These are phyloP conservation scores for Entosphenus tridentatus DNA, from an alignment of 2,113 vertebrate species.

Conservation along the genomic window DNA sequence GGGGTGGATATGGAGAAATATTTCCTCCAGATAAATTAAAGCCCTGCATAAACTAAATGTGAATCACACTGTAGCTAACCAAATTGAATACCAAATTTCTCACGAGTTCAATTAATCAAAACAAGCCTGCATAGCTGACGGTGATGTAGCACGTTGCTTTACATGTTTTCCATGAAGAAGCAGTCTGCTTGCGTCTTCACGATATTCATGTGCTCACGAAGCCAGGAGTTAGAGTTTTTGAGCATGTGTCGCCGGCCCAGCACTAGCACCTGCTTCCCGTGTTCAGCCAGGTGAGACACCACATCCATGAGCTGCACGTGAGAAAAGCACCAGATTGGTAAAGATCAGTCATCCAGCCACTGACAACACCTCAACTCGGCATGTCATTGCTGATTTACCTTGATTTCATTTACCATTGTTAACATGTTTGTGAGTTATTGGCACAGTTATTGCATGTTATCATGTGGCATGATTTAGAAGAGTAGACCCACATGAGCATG, in stretches of 20 bases:
- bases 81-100: not conserved
- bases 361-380: no score
- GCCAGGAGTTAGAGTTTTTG: constrained; percentile 24
- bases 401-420: no score
- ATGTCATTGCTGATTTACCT: no score
- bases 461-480: no score
- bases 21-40: not conserved
- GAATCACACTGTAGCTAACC: not conserved
- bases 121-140: not conserved
- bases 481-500: no score
- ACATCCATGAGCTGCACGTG: constrained; percentile 39
- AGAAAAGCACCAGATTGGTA: no score
- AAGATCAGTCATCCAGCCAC: no score
- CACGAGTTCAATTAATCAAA: not conserved
- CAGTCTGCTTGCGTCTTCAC: constrained; percentile 50
- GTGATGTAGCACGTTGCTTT: constrained; percentile 17
- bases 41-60: not conserved
- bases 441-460: no score
- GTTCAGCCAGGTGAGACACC: constrained; percentile 30
- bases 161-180: constrained; percentile 86
- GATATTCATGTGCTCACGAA: constrained; percentile 28
- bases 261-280: constrained; percentile 39
- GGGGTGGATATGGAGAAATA: not conserved
- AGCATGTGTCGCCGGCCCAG: constrained; percentile 90
- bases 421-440: no score